These are phyloP conservation scores for Pempheris klunzingeri DNA, from an alignment of 2,797 vertebrate species.

Conservation along the genomic window DNA sequence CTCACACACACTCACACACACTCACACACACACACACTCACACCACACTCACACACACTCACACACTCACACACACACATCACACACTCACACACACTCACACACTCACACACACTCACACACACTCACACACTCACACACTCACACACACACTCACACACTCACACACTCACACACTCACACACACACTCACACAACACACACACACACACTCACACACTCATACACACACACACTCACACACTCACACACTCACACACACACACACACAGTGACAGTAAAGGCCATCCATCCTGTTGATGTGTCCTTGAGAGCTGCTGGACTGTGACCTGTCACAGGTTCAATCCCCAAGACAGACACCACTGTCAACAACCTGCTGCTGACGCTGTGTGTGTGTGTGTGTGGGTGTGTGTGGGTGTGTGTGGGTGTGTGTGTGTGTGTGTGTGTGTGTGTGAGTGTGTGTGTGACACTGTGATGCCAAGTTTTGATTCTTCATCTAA, in stretches of 20 bases:
- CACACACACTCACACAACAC: too few relatives aligned
- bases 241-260: neutral
- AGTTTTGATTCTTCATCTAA: neutral
- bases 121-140: too few relatives aligned
- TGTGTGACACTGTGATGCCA: neutral
- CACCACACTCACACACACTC: too few relatives aligned
- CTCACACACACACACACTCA: too few relatives aligned
- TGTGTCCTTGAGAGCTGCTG: constrained; percentile 9
- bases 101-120: too few relatives aligned
- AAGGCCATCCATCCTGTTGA: neutral
- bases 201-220: too few relatives aligned
- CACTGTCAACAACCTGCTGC: constrained; percentile 1
- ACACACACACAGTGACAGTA: constrained; percentile 9
- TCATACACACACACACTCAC: too few relatives aligned
- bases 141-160: too few relatives aligned
- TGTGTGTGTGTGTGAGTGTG: constrained; percentile 2
- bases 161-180: too few relatives aligned
- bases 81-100: too few relatives aligned
- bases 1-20: too few relatives aligned
- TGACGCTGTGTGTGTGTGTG: neutral
- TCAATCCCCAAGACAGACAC: neutral
- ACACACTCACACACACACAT: too few relatives aligned
- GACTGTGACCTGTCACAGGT: constrained; percentile 8
- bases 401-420: constrained; percentile 5
- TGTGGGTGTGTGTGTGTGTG: constrained; percentile 9